Evolutionary conservation across 2,113 vertebrate species (phyloP).

Genomic region (Chloebia gouldiae): DNA sequence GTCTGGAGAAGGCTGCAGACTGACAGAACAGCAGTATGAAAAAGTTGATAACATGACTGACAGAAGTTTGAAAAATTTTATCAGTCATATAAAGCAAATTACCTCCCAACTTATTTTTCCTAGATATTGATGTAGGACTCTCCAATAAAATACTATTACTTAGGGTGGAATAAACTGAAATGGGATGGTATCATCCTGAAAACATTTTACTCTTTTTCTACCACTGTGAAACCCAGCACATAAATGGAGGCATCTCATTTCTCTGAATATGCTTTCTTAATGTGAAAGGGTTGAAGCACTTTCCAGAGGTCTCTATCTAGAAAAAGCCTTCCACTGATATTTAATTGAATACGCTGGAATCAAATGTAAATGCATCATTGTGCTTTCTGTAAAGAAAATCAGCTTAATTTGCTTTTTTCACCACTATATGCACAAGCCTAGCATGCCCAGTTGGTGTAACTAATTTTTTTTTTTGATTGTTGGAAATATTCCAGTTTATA

Average conservation of each 20-base stretch:
- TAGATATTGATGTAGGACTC: not conserved
- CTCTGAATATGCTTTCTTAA: slow-evolving; percentile 64
- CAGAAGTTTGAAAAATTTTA: not conserved
- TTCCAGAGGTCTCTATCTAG: slow-evolving; percentile 63
- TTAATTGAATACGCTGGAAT: slow-evolving; percentile 60
- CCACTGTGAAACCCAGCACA: not conserved
- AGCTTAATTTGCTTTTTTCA: not conserved
- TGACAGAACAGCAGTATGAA: not conserved
- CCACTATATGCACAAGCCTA: not conserved
- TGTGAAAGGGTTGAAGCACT: slow-evolving; percentile 67
- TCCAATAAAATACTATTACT: not conserved
- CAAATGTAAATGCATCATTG: slow-evolving; percentile 31
- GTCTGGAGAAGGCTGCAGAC: not conserved
- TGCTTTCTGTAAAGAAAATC: slow-evolving; percentile 35
- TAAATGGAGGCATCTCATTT: slow-evolving; percentile 8
- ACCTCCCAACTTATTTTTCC: not conserved
- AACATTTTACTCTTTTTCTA: not conserved
- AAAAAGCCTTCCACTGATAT: slow-evolving; percentile 50
- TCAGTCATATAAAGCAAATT: not conserved
- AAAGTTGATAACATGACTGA: not conserved
- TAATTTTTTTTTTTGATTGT: not conserved
- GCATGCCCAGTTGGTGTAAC: not conserved
- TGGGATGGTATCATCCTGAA: not conserved
- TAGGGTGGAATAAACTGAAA: not conserved
- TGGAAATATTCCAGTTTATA: not conserved